phyloP scores from a whole-genome alignment of 2,113 vertebrate species.

The Tragelaphus strepsiceros region DNA sequence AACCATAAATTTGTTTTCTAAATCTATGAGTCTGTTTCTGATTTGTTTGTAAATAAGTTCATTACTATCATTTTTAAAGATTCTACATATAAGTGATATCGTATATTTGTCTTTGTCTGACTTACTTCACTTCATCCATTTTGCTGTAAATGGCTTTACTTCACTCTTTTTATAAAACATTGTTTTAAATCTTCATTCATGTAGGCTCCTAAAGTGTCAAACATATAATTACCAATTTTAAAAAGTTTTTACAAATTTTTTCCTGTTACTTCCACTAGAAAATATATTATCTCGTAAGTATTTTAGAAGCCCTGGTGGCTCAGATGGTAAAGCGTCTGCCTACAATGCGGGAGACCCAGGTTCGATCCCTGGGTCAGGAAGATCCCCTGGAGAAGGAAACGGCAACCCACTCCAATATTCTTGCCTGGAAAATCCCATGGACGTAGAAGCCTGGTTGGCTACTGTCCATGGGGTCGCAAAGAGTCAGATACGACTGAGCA shows the following conservation, averaged over 20 bases:
- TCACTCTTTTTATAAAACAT: neutral
- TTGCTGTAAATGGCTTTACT: neutral
- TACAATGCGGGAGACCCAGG: no score
- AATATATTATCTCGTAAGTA: neutral
- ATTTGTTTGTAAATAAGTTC: neutral
- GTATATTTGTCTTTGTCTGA: neutral
- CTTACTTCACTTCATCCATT: neutral
- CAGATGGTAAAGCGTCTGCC: no score
- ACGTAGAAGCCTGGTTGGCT: no score
- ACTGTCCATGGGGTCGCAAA: no score
- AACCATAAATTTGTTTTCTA: neutral
- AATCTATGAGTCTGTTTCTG: neutral
- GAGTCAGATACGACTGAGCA: no score
- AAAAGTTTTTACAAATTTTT: neutral
- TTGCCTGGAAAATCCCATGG: no score
- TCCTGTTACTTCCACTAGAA: neutral
- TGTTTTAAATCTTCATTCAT: neutral
- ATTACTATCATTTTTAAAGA: neutral
- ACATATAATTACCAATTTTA: neutral
- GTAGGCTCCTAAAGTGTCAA: neutral
- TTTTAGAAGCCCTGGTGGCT: neutral
- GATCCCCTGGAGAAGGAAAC: no score
- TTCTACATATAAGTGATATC: neutral
- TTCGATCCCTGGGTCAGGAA: no score
- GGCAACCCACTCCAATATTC: no score